phyloP scores from a whole-genome alignment of 2,113 vertebrate genomes.

The Phasianus colchicus region DNA sequence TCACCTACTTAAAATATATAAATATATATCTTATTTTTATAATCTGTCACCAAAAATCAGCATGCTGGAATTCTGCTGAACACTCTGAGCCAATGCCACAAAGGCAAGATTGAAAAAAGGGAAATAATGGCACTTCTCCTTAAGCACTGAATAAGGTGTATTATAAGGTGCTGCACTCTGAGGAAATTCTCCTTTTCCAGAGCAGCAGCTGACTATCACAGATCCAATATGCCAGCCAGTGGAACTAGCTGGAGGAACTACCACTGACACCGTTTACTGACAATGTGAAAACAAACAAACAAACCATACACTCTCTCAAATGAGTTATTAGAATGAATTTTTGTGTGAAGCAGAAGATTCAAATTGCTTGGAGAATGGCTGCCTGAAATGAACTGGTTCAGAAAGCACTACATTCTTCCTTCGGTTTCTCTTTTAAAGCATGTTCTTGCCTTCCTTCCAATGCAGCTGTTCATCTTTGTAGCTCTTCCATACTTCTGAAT shows the following conservation, averaged over 20 bases:
- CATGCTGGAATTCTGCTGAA: not conserved
- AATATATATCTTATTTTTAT: conserved; percentile 32
- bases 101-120: not conserved
- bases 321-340: not conserved
- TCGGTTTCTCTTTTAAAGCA: not conserved
- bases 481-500: conserved; percentile 1
- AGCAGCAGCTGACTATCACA: not conserved
- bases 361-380: not conserved
- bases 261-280: not conserved
- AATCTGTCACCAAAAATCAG: not conserved
- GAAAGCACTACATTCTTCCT: conserved; percentile 3
- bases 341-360: not conserved
- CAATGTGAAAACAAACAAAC: not conserved
- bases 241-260: not conserved
- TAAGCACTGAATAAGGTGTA: not conserved
- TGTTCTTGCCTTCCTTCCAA: not conserved
- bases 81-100: not conserved
- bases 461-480: not conserved
- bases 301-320: not conserved
- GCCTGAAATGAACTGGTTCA: not conserved
- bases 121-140: not conserved
- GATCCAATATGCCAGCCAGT: not conserved
- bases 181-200: not conserved
- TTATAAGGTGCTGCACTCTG: not conserved
- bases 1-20: conserved; percentile 13